A percentile compares a stretch with the other conserved stretches of the same genome.
phyloP scores from a whole-genome alignment of 2,888 invertebrate species.

The Ditula angustiorana region DNA sequence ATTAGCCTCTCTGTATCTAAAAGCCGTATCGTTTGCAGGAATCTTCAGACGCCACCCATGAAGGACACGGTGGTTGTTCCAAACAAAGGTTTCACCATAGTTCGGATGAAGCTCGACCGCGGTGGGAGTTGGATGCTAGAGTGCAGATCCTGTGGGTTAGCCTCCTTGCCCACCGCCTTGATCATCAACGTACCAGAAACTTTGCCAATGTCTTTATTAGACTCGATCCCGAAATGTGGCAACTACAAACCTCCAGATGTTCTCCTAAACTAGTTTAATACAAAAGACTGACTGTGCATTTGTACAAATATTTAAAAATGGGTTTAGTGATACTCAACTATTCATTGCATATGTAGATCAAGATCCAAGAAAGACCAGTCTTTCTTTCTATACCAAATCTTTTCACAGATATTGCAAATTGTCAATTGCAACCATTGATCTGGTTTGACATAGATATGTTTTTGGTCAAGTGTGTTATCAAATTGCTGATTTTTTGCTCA shows the following conservation, averaged over 20 bases:
- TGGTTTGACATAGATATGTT: not conserved
- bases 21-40: slow-evolving; percentile 65
- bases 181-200: slow-evolving; percentile 75
- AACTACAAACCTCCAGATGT: slow-evolving; percentile 79
- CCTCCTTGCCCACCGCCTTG: slow-evolving; percentile 74
- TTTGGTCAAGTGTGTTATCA: not conserved
- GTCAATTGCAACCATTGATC: too few relatives aligned
- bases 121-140: slow-evolving; percentile 83
- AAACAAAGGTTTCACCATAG: slow-evolving; percentile 86
- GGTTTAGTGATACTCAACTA: slow-evolving; percentile 18
- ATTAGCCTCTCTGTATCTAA: not conserved
- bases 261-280: slow-evolving; percentile 64
- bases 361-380: too few relatives aligned
- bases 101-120: slow-evolving; percentile 82
- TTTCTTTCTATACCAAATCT: slow-evolving; percentile 19
- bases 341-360: slow-evolving; percentile 7
- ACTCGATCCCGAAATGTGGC: slow-evolving; percentile 81
- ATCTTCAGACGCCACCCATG: slow-evolving; percentile 77
- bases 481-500: not conserved
- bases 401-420: slow-evolving; percentile 21
- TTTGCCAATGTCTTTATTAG: slow-evolving; percentile 73
- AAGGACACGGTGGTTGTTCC: slow-evolving; percentile 88
- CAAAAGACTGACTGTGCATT: slow-evolving; percentile 33
- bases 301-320: slow-evolving; percentile 15
- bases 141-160: slow-evolving; percentile 72